phyloP scores from a whole-genome alignment of 1,140 invertebrate genomes.

The Brachionus plicatilis region DNA sequence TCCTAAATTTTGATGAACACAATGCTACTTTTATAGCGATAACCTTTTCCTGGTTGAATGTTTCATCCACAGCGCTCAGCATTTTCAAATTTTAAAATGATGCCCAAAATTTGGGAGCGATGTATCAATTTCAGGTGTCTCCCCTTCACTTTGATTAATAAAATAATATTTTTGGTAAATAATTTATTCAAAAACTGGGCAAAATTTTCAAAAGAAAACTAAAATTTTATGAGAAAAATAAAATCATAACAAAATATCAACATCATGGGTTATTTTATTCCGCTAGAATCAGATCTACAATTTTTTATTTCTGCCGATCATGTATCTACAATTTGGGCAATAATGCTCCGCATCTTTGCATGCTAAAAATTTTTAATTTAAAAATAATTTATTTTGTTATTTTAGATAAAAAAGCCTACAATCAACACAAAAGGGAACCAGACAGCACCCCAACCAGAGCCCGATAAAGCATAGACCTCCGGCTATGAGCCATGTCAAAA shows the following conservation, averaged over 20 bases:
- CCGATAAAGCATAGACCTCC: background rate
- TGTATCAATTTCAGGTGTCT: too few species aligned
- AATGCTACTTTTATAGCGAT: too few species aligned
- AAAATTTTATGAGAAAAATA: background rate
- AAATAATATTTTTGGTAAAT: too few species aligned
- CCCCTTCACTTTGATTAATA: too few species aligned
- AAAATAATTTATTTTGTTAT: background rate
- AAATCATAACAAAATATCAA: too few species aligned
- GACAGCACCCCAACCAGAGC: background rate
- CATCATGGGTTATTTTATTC: too few species aligned
- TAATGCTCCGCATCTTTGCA: conserved; percentile 15
- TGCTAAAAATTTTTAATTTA: background rate
- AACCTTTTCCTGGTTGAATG: too few species aligned
- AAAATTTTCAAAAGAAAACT: background rate
- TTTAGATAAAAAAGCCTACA: background rate
- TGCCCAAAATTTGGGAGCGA: too few species aligned
- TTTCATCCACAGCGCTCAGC: too few species aligned
- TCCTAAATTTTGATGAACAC: too few species aligned
- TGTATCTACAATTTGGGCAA: background rate
- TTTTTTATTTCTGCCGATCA: conserved; percentile 8
- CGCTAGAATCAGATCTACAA: background rate
- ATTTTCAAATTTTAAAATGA: too few species aligned
- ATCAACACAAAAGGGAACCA: background rate
- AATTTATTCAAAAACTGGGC: too few species aligned
- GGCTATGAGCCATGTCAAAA: background rate